Evolutionary conservation across 2,888 invertebrate genomes (phyloP).

Genomic region (Oscheius sp.): DNA sequence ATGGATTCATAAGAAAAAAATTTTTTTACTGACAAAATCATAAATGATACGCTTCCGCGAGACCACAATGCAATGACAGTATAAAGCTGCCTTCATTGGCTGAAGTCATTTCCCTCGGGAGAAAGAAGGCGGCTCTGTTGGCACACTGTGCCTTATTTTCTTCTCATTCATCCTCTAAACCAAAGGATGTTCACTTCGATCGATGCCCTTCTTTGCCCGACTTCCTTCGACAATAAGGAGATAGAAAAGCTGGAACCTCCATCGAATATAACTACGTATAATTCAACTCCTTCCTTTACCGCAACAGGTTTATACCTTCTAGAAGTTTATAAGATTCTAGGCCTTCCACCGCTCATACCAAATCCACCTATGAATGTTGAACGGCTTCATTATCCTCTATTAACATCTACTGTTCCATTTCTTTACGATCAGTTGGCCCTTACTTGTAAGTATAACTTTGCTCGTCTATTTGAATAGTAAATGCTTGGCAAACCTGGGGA

Average conservation of each 20-base stretch:
- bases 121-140: neutral
- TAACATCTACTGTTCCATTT: slow-evolving; percentile 33
- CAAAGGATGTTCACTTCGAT: slow-evolving; percentile 33
- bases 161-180: neutral
- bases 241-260: neutral
- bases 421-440: slow-evolving; percentile 57
- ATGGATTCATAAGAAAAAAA: no score
- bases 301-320: no score
- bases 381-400: slow-evolving; percentile 29
- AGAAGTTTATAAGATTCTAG: no score
- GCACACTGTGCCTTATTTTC: neutral
- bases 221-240: no score
- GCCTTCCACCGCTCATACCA: neutral
- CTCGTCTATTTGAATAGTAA: slow-evolving; percentile 50
- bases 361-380: slow-evolving; percentile 9
- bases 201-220: slow-evolving; percentile 31
- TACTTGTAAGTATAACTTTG: slow-evolving; percentile 30
- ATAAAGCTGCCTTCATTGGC: slow-evolving; percentile 1
- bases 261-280: neutral
- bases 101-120: neutral
- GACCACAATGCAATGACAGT: no score
- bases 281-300: neutral
- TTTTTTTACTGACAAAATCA: no score
- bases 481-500: slow-evolving; percentile 72
- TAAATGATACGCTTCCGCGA: no score